Conservation (phyloP, 2,113 vertebrate species). For the Esox niger region DNA sequence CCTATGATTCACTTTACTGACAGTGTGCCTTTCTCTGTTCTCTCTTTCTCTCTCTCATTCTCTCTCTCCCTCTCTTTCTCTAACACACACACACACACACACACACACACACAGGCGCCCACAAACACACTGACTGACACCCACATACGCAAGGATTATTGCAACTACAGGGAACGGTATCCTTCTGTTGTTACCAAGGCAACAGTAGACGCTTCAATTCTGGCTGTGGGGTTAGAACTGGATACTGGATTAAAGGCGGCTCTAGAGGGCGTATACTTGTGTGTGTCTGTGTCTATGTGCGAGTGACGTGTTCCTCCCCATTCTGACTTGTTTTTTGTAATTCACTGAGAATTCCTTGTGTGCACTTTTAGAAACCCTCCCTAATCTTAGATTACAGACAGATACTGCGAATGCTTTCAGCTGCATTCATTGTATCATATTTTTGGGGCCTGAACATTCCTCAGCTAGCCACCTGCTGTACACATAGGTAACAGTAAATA, state of each 20-base stretch:
- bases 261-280: neutral
- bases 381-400: neutral
- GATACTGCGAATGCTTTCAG: neutral
- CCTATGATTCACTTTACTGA: slow-evolving; percentile 7
- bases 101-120: neutral
- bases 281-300: neutral
- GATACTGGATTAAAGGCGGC: slow-evolving; percentile 14
- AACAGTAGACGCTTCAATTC: slow-evolving; percentile 60
- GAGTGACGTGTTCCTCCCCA: neutral
- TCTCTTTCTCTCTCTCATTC: neutral
- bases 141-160: slow-evolving; percentile 57
- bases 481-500: neutral
- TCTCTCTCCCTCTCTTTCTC: neutral
- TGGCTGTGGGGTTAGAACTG: slow-evolving; percentile 27
- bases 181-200: slow-evolving; percentile 51
- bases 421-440: neutral
- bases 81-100: too few species aligned
- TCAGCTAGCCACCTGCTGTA: neutral
- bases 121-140: slow-evolving; percentile 16
- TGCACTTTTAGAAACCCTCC: neutral
- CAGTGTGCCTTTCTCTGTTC: neutral
- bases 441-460: neutral
- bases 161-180: slow-evolving; percentile 45
- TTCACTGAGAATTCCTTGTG: neutral
- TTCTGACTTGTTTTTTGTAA: neutral